Evolutionary conservation across 2,888 invertebrate species (phyloP), one percentile per base, ranked within the genome.

Genomic region (Enoplolaimus lenunculus): DNA sequence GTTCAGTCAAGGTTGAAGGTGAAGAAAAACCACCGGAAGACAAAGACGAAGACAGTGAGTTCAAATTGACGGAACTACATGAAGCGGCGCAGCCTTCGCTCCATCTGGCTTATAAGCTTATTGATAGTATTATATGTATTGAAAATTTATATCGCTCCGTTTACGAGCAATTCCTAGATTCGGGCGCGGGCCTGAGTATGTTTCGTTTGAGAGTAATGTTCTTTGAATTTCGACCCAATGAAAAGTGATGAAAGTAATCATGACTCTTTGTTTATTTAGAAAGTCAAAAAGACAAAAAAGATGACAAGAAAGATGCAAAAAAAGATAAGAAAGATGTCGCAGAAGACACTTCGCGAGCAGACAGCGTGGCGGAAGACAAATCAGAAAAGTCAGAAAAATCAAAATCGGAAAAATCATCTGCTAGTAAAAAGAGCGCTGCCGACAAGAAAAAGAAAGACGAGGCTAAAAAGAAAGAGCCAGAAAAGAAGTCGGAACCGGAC

Each of bases 1-100:
- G 78, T n/a, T 75, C 75, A 73, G 76, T 80, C 62, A 76, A 75
- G 35, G 73, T 76, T 7, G 78, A 77, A 34, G 31, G 31, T 21
- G 69, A 69, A 69, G 34, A 66, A 31, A 68, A 68, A 60, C 3
- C 45, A 60, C 2, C 2, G 31, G 69, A 69, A 30, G 26, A 66
- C 21, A 68, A 68, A 34, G 31, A 21, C 30, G 67, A 45, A 45
- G 21, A 45, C 7, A 45, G 45, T 45, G 21, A 45, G n/a, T n/a
- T n/a, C n/a, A n/a, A n/a, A n/a, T n/a, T n/a, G n/a, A n/a, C n/a
- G n/a, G n/a, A n/a, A n/a, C n/a, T n/a, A n/a, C n/a, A n/a, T n/a
- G n/a, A n/a, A n/a, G n/a, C n/a, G n/a, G n/a, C n/a, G n/a, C n/a
- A n/a, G n/a, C n/a, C n/a, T n/a, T n/a, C n/a, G n/a, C n/a, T n/a